Percentiles rank a stretch among this genome's conserved stretches.
These are phyloP conservation scores for Coturnix japonica DNA, from an alignment of 2,113 vertebrate species.

Conservation along the genomic window DNA sequence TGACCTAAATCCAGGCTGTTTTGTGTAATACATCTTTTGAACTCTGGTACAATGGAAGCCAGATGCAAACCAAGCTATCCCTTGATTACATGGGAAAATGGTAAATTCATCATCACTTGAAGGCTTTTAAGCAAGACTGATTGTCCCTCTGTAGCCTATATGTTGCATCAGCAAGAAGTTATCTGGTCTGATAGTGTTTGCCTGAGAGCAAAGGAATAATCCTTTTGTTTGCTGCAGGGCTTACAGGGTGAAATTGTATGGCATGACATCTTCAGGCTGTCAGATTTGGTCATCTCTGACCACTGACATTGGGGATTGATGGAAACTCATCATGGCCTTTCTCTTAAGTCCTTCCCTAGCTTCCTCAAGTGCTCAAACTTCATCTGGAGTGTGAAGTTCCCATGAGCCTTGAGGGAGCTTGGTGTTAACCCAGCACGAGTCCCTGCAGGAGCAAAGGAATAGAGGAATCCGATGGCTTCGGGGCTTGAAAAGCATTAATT, in stretches of 20 bases:
- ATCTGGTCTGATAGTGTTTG: not conserved
- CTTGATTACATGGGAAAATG: constrained; percentile 35
- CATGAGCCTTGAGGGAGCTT: not conserved
- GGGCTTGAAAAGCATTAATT: constrained; percentile 13
- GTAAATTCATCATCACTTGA: constrained; percentile 60
- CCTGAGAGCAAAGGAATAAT: not conserved
- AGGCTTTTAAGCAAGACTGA: constrained; percentile 62
- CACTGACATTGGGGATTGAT: not conserved
- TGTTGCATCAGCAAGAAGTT: constrained; percentile 32
- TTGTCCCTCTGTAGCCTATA: not conserved
- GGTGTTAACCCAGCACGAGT: not conserved
- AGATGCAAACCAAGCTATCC: constrained; percentile 62
- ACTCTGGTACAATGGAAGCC: not conserved
- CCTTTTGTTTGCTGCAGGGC: not conserved
- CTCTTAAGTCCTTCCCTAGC: not conserved
- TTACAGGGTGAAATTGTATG: not conserved
- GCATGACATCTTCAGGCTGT: not conserved
- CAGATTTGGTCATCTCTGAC: constrained; percentile 28
- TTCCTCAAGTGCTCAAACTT: not conserved
- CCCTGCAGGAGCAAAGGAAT: not conserved
- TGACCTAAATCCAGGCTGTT: constrained; percentile 14
- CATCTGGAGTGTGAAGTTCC: constrained; percentile 1
- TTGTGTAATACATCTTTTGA: constrained; percentile 28
- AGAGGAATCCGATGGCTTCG: not conserved
- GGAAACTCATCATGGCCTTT: constrained; percentile 17